Percentiles rank a stretch among this genome's conserved stretches.
Conservation (phyloP, 1,140 invertebrate genomes). For the Hermetia illucens region DNA sequence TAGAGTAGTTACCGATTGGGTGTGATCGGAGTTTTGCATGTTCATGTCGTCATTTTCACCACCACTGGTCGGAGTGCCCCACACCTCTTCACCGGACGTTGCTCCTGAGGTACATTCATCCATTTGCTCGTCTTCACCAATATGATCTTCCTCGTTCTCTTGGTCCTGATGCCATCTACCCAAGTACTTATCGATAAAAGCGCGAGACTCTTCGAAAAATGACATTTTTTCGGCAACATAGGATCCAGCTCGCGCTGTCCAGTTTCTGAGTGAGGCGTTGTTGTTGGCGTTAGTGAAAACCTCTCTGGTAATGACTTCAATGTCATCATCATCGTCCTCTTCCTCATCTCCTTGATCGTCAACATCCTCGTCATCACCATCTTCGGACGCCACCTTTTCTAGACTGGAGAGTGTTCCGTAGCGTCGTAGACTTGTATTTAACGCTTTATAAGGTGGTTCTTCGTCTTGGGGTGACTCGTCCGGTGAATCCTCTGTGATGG, state of each 20-base stretch:
- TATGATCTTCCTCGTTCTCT: conserved; percentile 30
- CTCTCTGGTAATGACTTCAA: conserved; percentile 11
- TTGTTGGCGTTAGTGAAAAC: conserved; percentile 7
- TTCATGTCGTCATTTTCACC: conserved; percentile 55
- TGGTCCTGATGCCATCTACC: conserved; percentile 27
- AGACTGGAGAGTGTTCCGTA: conserved; percentile 66
- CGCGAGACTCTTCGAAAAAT: conserved; percentile 45
- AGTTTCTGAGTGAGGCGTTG: conserved; percentile 38
- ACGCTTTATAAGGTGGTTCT: conserved; percentile 38
- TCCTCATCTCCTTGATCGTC: conserved; percentile 7
- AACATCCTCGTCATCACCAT: conserved; percentile 30
- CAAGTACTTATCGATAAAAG: conserved; percentile 30
- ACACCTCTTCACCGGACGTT: conserved; percentile 67
- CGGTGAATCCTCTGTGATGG: conserved; percentile 33
- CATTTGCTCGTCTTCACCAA: conserved; percentile 34
- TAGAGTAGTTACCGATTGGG: conserved; percentile 38
- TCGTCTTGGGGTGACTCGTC: conserved; percentile 40
- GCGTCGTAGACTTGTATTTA: conserved; percentile 37
- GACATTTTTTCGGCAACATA: conserved; percentile 71
- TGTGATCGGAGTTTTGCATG: conserved; percentile 48
- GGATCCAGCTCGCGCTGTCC: conserved; percentile 60
- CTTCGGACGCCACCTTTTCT: conserved; percentile 44
- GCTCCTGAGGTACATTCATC: conserved; percentile 60
- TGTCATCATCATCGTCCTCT: conserved; percentile 12
- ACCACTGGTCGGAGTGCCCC: conserved; percentile 72